Conservation (phyloP, 2,113 vertebrate species). For the Caloenas nicobarica region DNA sequence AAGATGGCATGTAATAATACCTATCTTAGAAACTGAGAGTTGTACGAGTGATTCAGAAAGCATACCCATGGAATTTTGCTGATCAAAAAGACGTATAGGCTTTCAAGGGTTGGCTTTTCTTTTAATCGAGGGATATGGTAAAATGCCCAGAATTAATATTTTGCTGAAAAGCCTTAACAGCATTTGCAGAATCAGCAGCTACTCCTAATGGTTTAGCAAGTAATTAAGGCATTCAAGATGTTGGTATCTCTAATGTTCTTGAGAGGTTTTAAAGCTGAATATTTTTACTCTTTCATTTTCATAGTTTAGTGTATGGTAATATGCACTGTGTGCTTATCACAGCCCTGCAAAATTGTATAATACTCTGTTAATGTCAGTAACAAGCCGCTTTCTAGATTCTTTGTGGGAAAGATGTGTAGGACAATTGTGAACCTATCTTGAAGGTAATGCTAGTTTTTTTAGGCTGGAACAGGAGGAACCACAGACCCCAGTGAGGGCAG, state of each 20-base stretch:
- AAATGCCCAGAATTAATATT: background rate
- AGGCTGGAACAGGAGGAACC: conserved; percentile 4
- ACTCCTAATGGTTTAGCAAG: background rate
- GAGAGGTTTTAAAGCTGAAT: background rate
- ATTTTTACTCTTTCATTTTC: background rate
- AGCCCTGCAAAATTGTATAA: background rate
- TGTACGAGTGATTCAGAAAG: background rate
- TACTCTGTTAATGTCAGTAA: background rate
- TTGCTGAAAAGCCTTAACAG: background rate
- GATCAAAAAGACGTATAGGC: background rate
- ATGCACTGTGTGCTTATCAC: background rate
- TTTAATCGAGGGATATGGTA: background rate
- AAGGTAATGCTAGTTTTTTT: background rate
- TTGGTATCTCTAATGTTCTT: background rate
- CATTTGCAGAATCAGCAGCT: background rate
- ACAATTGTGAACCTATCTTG: background rate
- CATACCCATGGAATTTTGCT: background rate
- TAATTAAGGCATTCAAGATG: background rate
- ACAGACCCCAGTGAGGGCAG: conserved; percentile 1
- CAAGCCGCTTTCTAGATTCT: background rate
- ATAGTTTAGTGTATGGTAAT: background rate
- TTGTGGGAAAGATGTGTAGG: background rate
- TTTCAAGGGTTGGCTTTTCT: background rate
- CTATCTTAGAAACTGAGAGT: background rate
- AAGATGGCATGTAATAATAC: background rate